phyloP scores from a whole-genome alignment of 64 coral and sea anemone species.

The Pachyseris speciosa region DNA sequence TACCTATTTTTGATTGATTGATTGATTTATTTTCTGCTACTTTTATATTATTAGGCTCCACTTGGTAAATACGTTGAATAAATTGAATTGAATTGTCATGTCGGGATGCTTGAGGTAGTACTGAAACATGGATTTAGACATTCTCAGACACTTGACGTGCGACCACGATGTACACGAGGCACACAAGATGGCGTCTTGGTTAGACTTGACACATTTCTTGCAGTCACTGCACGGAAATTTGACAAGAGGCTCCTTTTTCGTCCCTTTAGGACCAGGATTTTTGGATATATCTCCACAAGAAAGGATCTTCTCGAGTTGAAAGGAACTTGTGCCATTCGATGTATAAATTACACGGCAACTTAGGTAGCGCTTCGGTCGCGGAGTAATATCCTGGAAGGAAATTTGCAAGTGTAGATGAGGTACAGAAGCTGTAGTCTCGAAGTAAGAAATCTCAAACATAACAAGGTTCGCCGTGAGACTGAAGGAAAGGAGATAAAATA shows the following conservation, averaged over 20 bases:
- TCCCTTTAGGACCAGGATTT: background rate
- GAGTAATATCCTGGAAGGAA: background rate
- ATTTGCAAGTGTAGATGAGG: background rate
- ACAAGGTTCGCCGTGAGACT: background rate
- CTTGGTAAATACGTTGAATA: too few species aligned
- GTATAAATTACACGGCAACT: background rate
- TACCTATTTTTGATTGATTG: too few species aligned
- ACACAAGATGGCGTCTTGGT: background rate
- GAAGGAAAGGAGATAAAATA: background rate
- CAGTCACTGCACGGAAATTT: background rate
- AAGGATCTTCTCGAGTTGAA: too few species aligned
- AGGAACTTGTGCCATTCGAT: background rate
- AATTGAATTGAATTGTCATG: too few species aligned
- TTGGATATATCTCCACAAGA: too few species aligned
- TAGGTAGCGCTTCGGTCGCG: background rate
- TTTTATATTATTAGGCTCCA: too few species aligned
- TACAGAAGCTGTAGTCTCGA: background rate
- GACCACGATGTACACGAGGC: too few species aligned
- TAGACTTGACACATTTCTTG: background rate
- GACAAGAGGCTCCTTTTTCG: background rate
- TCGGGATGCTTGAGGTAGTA: background rate
- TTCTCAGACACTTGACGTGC: background rate
- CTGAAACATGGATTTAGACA: background rate
- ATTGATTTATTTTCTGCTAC: too few species aligned
- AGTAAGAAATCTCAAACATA: background rate